phyloP scores from a whole-genome alignment of 1,140 invertebrate genomes.

The Brevipalpus yothersi region DNA sequence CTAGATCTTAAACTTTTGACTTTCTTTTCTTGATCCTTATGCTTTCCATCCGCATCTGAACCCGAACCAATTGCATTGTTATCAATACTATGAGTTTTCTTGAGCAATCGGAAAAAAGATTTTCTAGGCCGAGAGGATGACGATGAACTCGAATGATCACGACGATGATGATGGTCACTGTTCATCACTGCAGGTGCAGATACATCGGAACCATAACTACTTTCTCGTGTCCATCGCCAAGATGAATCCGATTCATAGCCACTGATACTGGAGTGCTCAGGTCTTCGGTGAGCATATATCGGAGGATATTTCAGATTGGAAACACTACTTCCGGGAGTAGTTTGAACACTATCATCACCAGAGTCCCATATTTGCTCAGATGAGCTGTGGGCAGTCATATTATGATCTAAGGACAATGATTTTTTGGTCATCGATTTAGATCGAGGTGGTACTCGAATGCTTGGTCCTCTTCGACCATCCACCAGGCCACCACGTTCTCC shows the following conservation, averaged over 20 bases:
- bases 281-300: neutral
- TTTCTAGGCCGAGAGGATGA: constrained; percentile 5
- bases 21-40: constrained; percentile 13
- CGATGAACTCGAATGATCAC: constrained; percentile 4
- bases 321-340: constrained; percentile 10
- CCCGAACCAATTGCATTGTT: constrained; percentile 15
- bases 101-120: constrained; percentile 22
- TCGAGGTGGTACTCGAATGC: constrained; percentile 18
- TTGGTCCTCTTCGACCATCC: constrained; percentile 12
- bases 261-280: neutral
- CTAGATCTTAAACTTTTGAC: constrained; percentile 12
- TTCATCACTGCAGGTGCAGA: constrained; percentile 2
- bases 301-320: constrained; percentile 7
- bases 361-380: constrained; percentile 12
- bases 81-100: constrained; percentile 56
- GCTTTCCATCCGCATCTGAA: constrained; percentile 15
- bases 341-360: constrained; percentile 10
- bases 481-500: neutral
- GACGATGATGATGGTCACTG: neutral
- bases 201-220: constrained; percentile 6
- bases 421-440: constrained; percentile 36
- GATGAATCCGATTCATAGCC: constrained; percentile 13
- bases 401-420: constrained; percentile 47
- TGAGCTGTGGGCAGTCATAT: constrained; percentile 15
- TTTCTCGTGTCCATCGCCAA: constrained; percentile 3